Conservation (phyloP, 2,113 vertebrate species). For the Sciurus niger region DNA sequence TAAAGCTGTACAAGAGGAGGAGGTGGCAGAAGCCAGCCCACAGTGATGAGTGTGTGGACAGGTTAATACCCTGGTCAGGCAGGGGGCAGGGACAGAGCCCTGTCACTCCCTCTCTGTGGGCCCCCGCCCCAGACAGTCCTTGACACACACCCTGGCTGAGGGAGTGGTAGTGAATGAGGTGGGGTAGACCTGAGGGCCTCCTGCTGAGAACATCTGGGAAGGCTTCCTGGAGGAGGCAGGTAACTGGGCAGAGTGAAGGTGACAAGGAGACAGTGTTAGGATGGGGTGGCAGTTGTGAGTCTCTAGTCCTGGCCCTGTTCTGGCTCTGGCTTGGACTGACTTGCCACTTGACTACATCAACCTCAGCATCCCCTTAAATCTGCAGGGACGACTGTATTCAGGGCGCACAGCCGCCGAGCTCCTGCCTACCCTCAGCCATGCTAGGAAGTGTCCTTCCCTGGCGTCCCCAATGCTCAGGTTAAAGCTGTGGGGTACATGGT, state of each 20-base stretch:
- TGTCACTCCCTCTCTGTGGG: background rate
- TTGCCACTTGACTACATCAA: background rate
- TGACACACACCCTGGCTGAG: background rate
- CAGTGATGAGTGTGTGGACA: background rate
- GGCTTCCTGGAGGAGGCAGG: constrained; percentile 50
- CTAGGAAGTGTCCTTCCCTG: background rate
- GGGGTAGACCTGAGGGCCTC: background rate
- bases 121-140: background rate
- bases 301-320: background rate
- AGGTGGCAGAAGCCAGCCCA: background rate
- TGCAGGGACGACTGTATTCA: background rate
- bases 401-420: background rate
- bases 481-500: background rate
- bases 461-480: background rate
- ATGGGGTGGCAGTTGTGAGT: background rate
- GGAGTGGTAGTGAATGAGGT: background rate
- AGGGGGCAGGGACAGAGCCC: background rate
- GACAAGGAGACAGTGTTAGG: background rate
- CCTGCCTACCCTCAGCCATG: background rate
- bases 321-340: background rate
- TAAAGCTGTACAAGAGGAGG: background rate
- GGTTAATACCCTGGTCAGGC: background rate
- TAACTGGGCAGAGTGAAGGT: background rate
- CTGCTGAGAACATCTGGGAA: background rate
- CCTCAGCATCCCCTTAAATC: background rate